Evolutionary conservation across 2,113 vertebrate species (phyloP), one percentile per base, ranked within the genome.

Genomic region (Solenodon paradoxus): DNA sequence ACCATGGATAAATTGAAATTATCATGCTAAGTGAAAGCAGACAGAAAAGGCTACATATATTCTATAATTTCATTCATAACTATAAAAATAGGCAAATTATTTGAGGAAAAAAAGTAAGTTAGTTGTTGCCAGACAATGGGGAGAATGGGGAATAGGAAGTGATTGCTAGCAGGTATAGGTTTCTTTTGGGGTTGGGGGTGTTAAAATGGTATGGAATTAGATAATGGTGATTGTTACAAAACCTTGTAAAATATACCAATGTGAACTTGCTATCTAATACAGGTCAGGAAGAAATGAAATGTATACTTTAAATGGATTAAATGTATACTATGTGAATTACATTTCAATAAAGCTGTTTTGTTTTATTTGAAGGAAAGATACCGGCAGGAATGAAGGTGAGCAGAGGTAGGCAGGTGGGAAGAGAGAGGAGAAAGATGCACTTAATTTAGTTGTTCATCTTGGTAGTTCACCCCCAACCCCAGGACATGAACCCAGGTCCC

Each of bases 331-430:
- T 59, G 13, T 77, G 47, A 71, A 89, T 38, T 75, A 20, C 64
- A 93, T 55, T 11, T 88, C 77, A 85, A 57, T 59, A 95, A 81
- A 64, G n/a, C 32, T 69, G n/a, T n/a, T n/a, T n/a, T n/a, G n/a
- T n/a, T n/a, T n/a, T n/a, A n/a, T n/a, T n/a, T n/a, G n/a, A n/a
- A n/a, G n/a, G n/a, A n/a, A n/a, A n/a, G n/a, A n/a, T n/a, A n/a
- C n/a, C n/a, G n/a, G n/a, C n/a, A n/a, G n/a, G n/a, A n/a, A n/a
- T n/a, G n/a, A n/a, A n/a, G n/a, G n/a, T n/a, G n/a, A n/a, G n/a
- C n/a, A n/a, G n/a, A n/a, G n/a, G n/a, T n/a, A n/a, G n/a, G n/a
- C n/a, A n/a, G n/a, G n/a, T n/a, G n/a, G n/a, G n/a, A n/a, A n/a
- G n/a, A n/a, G n/a, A n/a, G n/a, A n/a, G n/a, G n/a, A n/a, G n/a